phyloP scores from a whole-genome alignment of 2,888 invertebrate species.

The Julus scanicus region DNA sequence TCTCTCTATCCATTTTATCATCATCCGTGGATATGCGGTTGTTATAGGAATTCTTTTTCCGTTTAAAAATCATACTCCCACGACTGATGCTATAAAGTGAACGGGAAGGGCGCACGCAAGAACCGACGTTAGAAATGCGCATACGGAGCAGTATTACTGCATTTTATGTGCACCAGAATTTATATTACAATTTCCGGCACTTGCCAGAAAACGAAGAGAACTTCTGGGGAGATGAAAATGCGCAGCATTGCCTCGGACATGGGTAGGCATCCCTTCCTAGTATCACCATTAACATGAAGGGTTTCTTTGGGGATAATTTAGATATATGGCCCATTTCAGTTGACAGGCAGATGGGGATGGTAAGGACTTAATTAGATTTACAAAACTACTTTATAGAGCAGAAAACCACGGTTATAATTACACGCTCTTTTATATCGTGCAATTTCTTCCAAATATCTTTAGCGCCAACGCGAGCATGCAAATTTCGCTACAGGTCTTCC shows the following conservation, averaged over 20 bases:
- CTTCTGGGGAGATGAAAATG: slow-evolving; percentile 7
- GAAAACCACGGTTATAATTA: slow-evolving; percentile 41
- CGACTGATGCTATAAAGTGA: background rate
- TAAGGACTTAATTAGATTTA: slow-evolving; percentile 45
- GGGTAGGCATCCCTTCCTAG: background rate
- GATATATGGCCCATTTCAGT: slow-evolving; percentile 12
- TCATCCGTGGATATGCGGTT: background rate
- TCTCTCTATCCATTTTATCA: slow-evolving; percentile 42
- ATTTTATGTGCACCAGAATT: slow-evolving; percentile 22
- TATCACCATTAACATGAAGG: slow-evolving; percentile 10
- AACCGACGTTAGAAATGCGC: slow-evolving; percentile 3
- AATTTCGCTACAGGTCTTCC: background rate
- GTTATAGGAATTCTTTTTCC: background rate
- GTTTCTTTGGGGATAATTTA: slow-evolving; percentile 43
- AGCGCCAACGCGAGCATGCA: background rate
- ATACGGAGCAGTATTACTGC: background rate
- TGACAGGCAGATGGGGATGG: slow-evolving; percentile 45
- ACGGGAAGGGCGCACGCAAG: background rate
- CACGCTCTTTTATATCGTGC: background rate
- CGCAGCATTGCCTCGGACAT: slow-evolving; percentile 19
- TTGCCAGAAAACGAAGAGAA: slow-evolving; percentile 22
- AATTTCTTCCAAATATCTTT: background rate
- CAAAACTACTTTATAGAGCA: slow-evolving; percentile 43
- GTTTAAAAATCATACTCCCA: background rate
- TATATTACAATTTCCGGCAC: slow-evolving; percentile 47